phyloP scores from a whole-genome alignment of 1,140 invertebrate species.

The Micrasema longulum region DNA sequence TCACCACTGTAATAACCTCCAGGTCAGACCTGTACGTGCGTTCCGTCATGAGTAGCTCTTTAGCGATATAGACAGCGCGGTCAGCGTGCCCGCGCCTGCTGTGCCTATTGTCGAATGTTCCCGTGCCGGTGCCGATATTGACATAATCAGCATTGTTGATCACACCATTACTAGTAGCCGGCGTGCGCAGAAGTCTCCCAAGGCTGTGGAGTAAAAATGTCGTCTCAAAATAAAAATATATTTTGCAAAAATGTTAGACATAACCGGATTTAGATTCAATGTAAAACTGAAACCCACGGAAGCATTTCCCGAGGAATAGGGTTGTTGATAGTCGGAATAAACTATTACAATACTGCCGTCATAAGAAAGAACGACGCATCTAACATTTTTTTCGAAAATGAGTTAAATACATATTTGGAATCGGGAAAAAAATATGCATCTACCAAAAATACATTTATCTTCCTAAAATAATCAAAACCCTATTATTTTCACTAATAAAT shows the following conservation, averaged over 20 bases:
- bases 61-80: slow-evolving; percentile 91
- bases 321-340: no score
- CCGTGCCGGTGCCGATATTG: slow-evolving; percentile 28
- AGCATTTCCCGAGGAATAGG: no score
- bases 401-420: no score
- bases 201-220: slow-evolving; percentile 24
- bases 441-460: no score
- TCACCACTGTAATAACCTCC: slow-evolving; percentile 89
- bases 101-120: slow-evolving; percentile 51
- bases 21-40: slow-evolving; percentile 95
- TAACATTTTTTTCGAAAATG: no score
- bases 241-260: background rate
- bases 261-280: background rate
- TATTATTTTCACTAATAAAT: no score
- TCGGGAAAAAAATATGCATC: no score
- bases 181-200: slow-evolving; percentile 41
- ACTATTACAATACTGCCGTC: no score
- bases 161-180: slow-evolving; percentile 42
- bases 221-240: background rate
- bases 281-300: no score
- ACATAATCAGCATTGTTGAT: slow-evolving; percentile 32
- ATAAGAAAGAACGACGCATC: no score
- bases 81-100: slow-evolving; percentile 79
- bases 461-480: no score
- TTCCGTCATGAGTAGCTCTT: slow-evolving; percentile 96